Evolutionary conservation across 2,888 invertebrate genomes (phyloP).

Genomic region (Acrobasis consociella): DNA sequence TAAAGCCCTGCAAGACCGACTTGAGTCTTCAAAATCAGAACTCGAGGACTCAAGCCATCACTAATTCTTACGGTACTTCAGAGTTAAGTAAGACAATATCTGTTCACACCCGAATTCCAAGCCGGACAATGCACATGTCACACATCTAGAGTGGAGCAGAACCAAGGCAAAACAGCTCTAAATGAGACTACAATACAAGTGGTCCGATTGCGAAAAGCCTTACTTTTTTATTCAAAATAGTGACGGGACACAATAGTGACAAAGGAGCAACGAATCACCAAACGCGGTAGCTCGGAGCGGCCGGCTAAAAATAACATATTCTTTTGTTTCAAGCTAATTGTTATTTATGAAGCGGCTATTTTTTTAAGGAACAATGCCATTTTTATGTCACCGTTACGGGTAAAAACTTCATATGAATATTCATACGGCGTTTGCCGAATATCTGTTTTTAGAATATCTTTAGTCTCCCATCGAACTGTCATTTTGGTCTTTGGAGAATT

Average conservation of each 20-base stretch:
- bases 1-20: no score
- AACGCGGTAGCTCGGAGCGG: slow-evolving; percentile 30
- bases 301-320: slow-evolving; percentile 59
- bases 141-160: slow-evolving; percentile 19
- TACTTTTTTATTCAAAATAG: slow-evolving; percentile 40
- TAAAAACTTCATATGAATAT: slow-evolving; percentile 73
- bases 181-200: slow-evolving; percentile 23
- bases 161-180: slow-evolving; percentile 25
- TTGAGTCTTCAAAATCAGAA: no score
- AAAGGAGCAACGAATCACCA: slow-evolving; percentile 26
- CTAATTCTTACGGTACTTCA: no score
- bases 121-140: neutral
- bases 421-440: slow-evolving; percentile 39
- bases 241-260: slow-evolving; percentile 20
- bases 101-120: no score
- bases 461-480: slow-evolving; percentile 16
- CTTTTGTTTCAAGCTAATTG: slow-evolving; percentile 63
- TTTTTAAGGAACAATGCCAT: slow-evolving; percentile 70
- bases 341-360: slow-evolving; percentile 68
- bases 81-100: no score
- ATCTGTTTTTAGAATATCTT: slow-evolving; percentile 20
- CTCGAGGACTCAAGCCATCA: no score
- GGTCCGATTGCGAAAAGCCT: slow-evolving; percentile 36
- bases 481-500: no score
- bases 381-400: slow-evolving; percentile 73